A percentile compares a stretch with the other conserved stretches of the same genome.
Evolutionary conservation across 2,113 vertebrate species (phyloP).

Genomic region (Cebidichthys violaceus): DNA sequence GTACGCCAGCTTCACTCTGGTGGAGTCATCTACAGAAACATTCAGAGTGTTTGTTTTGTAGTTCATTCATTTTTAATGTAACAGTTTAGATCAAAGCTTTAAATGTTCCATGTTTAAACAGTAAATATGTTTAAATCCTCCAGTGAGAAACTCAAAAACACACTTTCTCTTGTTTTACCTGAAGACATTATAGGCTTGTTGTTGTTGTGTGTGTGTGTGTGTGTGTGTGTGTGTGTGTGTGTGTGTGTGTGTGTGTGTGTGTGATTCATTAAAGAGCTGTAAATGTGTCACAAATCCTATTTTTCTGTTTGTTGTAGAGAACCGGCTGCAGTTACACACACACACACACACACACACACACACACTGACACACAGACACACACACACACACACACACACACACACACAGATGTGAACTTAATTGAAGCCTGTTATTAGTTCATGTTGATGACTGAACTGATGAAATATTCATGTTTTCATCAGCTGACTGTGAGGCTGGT

Average conservation of each 20-base stretch:
- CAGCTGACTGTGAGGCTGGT: background rate
- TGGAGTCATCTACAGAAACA: conserved; percentile 88
- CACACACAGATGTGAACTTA: background rate
- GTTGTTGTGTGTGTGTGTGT: no score
- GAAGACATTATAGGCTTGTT: no score
- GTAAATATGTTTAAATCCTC: no score
- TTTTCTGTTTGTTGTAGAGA: background rate
- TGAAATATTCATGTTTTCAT: no score
- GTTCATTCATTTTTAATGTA: no score
- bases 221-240: no score
- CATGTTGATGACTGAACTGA: no score
- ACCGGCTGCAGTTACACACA: conserved; percentile 1
- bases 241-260: background rate
- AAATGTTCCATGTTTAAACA: no score
- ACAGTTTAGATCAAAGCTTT: no score
- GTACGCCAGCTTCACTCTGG: conserved; percentile 93
- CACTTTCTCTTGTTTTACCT: no score
- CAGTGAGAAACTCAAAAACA: no score
- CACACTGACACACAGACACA: background rate
- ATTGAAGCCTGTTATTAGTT: background rate
- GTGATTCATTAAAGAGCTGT: background rate
- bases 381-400: no score
- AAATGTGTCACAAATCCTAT: background rate
- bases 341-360: background rate
- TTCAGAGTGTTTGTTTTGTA: background rate